Conservation (phyloP, 2,113 vertebrate species). For the Anser brachyrhynchus region DNA sequence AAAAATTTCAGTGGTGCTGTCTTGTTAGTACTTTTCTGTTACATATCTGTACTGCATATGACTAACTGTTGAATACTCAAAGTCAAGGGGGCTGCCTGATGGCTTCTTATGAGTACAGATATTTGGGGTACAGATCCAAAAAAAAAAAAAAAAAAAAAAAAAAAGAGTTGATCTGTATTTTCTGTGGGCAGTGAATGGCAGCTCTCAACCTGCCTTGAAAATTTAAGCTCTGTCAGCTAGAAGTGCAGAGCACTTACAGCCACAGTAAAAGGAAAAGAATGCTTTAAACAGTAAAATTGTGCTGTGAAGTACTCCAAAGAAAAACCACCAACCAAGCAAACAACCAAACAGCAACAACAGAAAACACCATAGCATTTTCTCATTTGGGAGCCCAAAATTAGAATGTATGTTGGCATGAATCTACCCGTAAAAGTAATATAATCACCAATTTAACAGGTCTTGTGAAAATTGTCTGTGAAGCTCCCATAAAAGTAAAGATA, state of each 20-base stretch:
- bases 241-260: background rate
- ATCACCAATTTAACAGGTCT: constrained; percentile 21
- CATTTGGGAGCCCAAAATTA: background rate
- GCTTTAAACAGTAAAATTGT: background rate
- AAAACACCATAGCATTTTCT: background rate
- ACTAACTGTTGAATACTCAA: background rate
- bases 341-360: background rate
- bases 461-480: constrained; percentile 22
- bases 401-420: background rate
- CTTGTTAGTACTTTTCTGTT: background rate
- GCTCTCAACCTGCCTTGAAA: background rate
- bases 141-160: background rate
- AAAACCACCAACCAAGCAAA: too few relatives aligned
- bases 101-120: background rate
- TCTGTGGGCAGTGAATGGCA: background rate
- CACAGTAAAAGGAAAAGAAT: background rate
- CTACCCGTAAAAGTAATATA: background rate
- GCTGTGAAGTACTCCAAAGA: background rate
- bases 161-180: background rate
- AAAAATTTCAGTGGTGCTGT: background rate
- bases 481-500: constrained; percentile 6
- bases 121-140: background rate
- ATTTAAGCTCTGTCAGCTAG: background rate
- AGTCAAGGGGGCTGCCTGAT: background rate
- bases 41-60: background rate